phyloP scores from a whole-genome alignment of 2,797 vertebrate species.

The Molossus molossus region DNA sequence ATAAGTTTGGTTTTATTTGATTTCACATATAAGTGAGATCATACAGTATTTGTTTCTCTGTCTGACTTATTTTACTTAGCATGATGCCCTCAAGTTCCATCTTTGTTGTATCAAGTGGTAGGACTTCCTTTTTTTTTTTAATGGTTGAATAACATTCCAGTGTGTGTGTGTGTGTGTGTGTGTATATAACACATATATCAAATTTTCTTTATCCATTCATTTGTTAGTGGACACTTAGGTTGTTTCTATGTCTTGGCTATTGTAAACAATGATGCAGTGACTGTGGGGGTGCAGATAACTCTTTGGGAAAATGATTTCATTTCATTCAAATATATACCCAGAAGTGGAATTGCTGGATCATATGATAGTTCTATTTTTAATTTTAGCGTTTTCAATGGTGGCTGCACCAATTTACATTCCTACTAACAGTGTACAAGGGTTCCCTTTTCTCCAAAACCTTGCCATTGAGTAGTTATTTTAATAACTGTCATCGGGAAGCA shows the following conservation, averaged over 20 bases:
- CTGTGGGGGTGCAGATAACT: not conserved
- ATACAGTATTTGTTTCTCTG: conserved; percentile 14
- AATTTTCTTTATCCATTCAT: not conserved
- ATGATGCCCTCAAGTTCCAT: not conserved
- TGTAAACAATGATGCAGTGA: not conserved
- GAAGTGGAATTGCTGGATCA: not conserved
- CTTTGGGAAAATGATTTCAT: not conserved
- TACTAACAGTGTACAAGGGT: not conserved
- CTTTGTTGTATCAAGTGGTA: not conserved
- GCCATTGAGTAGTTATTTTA: conserved; percentile 43
- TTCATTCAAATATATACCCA: not conserved
- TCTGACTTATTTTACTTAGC: not conserved
- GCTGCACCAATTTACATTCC: not conserved
- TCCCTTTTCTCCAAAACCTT: not conserved
- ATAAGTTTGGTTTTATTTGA: conserved; percentile 10
- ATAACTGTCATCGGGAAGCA: conserved; percentile 8
- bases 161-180: too few species aligned
- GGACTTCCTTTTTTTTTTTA: conserved; percentile 21
- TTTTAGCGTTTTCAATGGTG: not conserved
- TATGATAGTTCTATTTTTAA: not conserved
- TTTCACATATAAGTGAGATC: not conserved
- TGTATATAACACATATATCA: not conserved
- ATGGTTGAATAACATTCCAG: not conserved
- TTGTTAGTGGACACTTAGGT: not conserved
- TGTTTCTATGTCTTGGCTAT: not conserved